phyloP scores from a whole-genome alignment of 1,140 invertebrate genomes.

The Ostrea denselamellosa region DNA sequence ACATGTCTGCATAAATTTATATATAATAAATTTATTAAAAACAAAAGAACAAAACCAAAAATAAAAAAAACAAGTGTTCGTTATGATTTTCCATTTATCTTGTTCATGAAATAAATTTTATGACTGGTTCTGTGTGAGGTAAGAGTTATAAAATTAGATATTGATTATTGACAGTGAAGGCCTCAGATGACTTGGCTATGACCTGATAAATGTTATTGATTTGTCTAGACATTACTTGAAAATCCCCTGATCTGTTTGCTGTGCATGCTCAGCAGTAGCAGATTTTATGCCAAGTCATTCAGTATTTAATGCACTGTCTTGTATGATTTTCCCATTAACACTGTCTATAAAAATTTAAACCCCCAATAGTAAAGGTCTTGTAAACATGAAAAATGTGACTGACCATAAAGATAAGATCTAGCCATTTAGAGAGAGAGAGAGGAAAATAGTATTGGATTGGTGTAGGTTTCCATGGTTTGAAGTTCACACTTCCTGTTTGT shows the following conservation, averaged over 20 bases:
- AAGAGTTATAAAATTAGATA: not conserved
- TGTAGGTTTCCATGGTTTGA: not conserved
- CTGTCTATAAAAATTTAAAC: not conserved
- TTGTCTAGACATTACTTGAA: not conserved
- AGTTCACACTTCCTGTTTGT: constrained; percentile 8
- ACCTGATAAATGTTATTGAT: constrained; percentile 22
- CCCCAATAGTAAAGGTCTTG: not conserved
- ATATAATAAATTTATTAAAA: not conserved
- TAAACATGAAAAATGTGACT: constrained; percentile 1
- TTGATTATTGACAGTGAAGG: constrained; percentile 11
- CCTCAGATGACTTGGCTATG: not conserved
- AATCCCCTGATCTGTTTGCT: not conserved
- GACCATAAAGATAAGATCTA: constrained; percentile 7
- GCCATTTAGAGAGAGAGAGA: not conserved
- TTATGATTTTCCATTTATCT: not conserved
- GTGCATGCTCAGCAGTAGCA: not conserved
- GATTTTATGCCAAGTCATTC: constrained; percentile 33
- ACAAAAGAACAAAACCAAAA: no score
- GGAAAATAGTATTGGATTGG: not conserved
- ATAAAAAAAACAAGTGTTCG: no score
- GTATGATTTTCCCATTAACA: not conserved
- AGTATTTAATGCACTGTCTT: not conserved
- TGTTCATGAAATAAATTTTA: not conserved
- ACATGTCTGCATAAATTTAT: not conserved
- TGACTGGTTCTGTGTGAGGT: not conserved